Evolutionary conservation across 2,888 invertebrate species (phyloP).

Genomic region (Lasius fuliginosus): DNA sequence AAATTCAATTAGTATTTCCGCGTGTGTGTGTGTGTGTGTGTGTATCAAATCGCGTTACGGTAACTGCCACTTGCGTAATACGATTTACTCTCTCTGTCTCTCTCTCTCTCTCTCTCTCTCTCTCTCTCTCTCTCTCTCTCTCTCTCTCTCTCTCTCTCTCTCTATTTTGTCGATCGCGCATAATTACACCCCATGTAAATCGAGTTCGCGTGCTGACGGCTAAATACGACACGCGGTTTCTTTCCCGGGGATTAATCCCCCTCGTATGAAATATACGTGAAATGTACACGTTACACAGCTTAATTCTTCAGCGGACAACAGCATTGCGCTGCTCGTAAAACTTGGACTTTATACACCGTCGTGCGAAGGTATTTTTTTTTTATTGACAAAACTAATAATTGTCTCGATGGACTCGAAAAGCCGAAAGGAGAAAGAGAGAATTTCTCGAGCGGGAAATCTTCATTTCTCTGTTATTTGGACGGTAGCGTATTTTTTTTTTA

Average conservation of each 20-base stretch:
- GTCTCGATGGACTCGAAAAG: not conserved
- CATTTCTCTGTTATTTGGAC: not conserved
- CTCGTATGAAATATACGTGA: slow-evolving; percentile 13
- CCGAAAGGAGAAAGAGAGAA: not conserved
- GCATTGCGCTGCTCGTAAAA: not conserved
- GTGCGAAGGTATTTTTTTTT: not conserved
- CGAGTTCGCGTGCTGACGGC: not conserved
- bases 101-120: slow-evolving; percentile 42
- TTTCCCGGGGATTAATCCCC: slow-evolving; percentile 11
- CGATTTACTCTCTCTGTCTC: slow-evolving; percentile 43
- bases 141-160: slow-evolving; percentile 42
- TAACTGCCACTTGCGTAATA: slow-evolving; percentile 50
- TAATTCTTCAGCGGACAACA: not conserved
- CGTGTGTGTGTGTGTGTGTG: not conserved
- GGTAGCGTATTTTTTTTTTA: not conserved
- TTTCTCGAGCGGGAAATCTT: not conserved
- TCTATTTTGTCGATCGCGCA: slow-evolving; percentile 46
- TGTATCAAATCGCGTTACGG: slow-evolving; percentile 51
- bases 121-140: slow-evolving; percentile 37
- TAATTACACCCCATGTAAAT: slow-evolving; percentile 41
- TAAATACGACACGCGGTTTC: slow-evolving; percentile 28
- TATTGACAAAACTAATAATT: slow-evolving; percentile 1
- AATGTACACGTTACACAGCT: not conserved
- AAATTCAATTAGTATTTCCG: slow-evolving; percentile 56
- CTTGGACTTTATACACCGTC: not conserved